Conservation (phyloP, 2,797 vertebrate species). For the Sebastes taczanowskii region DNA sequence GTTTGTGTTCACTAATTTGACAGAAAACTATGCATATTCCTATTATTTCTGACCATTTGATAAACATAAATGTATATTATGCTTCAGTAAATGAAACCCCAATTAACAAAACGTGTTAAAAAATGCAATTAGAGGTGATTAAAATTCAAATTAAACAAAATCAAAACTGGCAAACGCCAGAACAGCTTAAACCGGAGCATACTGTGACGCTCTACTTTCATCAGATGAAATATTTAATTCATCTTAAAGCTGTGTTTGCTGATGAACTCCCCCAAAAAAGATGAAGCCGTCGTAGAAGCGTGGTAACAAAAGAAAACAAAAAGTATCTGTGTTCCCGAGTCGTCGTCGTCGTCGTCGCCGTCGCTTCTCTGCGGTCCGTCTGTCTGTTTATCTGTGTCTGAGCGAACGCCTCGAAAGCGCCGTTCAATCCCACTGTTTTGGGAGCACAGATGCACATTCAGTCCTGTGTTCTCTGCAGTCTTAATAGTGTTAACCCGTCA, state of each 20-base stretch:
- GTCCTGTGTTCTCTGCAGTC: conserved; percentile 69
- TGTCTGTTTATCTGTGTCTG: conserved; percentile 69
- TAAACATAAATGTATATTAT: no score
- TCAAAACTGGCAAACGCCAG: neutral
- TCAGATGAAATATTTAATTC: neutral
- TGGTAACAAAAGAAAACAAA: conserved; percentile 4
- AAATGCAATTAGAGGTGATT: neutral
- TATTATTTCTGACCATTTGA: no score
- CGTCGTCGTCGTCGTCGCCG: conserved; percentile 18
- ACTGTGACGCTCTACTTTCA: neutral
- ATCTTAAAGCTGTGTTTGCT: conserved; percentile 22
- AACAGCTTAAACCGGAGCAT: conserved; percentile 3
- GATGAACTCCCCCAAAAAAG: neutral
- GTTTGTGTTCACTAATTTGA: no score
- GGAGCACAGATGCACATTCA: conserved; percentile 80
- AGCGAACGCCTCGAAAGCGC: conserved; percentile 61
- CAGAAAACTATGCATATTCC: no score
- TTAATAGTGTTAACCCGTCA: conserved; percentile 83
- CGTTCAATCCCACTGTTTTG: conserved; percentile 67
- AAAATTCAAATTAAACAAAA: neutral
- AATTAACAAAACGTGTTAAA: no score
- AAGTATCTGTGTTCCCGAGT: conserved; percentile 51
- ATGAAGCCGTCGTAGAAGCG: conserved; percentile 24
- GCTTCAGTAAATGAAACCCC: no score
- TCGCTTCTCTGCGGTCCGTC: conserved; percentile 41